phyloP scores from a whole-genome alignment of 2,113 vertebrate species.

The Chaetodon auriga region DNA sequence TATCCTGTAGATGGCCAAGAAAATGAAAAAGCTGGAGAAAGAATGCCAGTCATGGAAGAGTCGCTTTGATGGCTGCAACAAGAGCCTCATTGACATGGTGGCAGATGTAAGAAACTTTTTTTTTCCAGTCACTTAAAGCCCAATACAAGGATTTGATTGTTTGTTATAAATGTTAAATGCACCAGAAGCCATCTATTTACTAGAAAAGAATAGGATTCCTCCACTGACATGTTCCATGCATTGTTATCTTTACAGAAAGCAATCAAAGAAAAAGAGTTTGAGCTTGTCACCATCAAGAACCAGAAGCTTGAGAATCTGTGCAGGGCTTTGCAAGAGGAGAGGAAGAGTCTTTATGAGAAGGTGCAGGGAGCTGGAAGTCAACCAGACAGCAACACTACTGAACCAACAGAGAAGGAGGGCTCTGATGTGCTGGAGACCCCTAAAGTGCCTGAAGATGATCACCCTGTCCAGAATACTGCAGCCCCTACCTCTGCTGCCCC shows the following conservation, averaged over 20 bases:
- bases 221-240: too few species aligned
- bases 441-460: slow-evolving; percentile 17
- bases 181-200: background rate
- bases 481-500: slow-evolving; percentile 8
- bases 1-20: slow-evolving; percentile 94
- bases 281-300: slow-evolving; percentile 91
- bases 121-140: background rate
- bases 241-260: slow-evolving; percentile 73
- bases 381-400: slow-evolving; percentile 6
- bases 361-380: slow-evolving; percentile 83
- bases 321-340: slow-evolving; percentile 94
- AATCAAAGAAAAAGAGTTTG: slow-evolving; percentile 92
- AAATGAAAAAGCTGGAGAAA: slow-evolving; percentile 97
- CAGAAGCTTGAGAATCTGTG: slow-evolving; percentile 97
- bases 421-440: slow-evolving; percentile 25
- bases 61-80: slow-evolving; percentile 97
- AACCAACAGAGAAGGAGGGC: slow-evolving; percentile 49
- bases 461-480: background rate
- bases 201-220: background rate
- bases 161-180: background rate
- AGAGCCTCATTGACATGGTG: slow-evolving; percentile 94
- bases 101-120: slow-evolving; percentile 89
- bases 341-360: slow-evolving; percentile 91
- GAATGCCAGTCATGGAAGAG: slow-evolving; percentile 95
- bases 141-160: background rate